These are phyloP conservation scores for Heliconius ethilla DNA, from an alignment of 2,888 invertebrate genomes.

Conservation along the genomic window DNA sequence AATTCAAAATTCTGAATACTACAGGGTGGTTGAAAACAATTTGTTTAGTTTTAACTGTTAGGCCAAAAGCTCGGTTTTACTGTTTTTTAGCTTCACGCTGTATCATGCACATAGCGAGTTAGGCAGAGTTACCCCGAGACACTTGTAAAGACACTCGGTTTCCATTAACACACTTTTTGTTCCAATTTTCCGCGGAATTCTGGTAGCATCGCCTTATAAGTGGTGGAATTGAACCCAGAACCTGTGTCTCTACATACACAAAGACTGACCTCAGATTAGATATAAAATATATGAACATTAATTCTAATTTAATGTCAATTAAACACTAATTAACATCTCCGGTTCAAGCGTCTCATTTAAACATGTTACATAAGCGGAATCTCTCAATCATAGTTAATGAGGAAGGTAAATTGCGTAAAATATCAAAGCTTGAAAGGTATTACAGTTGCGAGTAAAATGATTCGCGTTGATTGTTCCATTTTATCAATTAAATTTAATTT, in stretches of 20 bases:
- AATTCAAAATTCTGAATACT: too few species aligned
- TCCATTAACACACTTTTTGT: background rate
- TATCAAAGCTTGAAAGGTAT: slow-evolving; percentile 4
- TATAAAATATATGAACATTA: too few species aligned
- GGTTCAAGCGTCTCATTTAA: background rate
- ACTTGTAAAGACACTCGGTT: background rate
- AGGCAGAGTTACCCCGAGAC: background rate
- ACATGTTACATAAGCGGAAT: background rate
- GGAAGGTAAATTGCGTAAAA: background rate
- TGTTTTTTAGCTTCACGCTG: background rate
- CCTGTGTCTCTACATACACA: background rate
- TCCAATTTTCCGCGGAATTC: background rate
- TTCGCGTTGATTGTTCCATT: slow-evolving; percentile 20
- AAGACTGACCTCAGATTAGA: background rate
- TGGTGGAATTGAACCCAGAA: background rate
- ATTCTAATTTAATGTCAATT: background rate
- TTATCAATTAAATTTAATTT: slow-evolving; percentile 26
- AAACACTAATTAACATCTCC: background rate
- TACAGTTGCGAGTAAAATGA: slow-evolving; percentile 18
- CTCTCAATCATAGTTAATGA: background rate
- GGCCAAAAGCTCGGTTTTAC: too few species aligned
- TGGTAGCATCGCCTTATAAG: background rate
- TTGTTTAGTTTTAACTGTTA: too few species aligned
- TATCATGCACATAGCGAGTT: background rate
- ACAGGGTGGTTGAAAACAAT: too few species aligned